Conservation (phyloP, 2,888 invertebrate species). For the Xestia sexstrigata region DNA sequence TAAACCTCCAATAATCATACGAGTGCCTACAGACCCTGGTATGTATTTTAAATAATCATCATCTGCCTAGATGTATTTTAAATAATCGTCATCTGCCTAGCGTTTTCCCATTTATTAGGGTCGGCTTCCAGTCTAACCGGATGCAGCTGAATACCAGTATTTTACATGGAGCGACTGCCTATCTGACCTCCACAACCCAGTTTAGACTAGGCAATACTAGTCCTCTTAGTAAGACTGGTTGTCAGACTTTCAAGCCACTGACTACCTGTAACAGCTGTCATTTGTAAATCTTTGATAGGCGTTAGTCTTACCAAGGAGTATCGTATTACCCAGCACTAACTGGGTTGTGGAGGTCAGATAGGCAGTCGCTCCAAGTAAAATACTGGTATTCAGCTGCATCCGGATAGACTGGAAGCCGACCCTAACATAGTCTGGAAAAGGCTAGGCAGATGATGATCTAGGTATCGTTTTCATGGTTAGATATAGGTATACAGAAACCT, state of each 20-base stretch:
- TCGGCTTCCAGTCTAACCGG: no score
- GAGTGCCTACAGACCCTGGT: not conserved
- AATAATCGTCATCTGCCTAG: no score
- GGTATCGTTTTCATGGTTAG: not conserved
- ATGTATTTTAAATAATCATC: slow-evolving; percentile 8
- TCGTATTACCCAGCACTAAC: not conserved
- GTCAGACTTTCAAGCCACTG: not conserved
- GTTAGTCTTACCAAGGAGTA: not conserved
- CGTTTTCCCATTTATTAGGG: no score
- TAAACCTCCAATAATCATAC: not conserved
- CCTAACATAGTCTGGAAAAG: not conserved
- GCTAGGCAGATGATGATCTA: not conserved
- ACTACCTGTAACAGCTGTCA: not conserved
- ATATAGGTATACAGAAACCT: no score
- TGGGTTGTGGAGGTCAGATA: not conserved
- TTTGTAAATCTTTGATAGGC: not conserved
- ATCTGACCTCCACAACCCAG: no score
- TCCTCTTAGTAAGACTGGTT: not conserved
- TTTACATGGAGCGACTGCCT: no score
- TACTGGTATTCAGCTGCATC: not conserved
- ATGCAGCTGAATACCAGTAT: no score
- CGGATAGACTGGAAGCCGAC: not conserved
- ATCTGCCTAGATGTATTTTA: slow-evolving; percentile 6
- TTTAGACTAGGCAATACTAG: not conserved
- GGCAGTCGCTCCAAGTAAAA: not conserved